phyloP scores from a whole-genome alignment of 2,113 vertebrate species.

The Podilymbus podiceps region DNA sequence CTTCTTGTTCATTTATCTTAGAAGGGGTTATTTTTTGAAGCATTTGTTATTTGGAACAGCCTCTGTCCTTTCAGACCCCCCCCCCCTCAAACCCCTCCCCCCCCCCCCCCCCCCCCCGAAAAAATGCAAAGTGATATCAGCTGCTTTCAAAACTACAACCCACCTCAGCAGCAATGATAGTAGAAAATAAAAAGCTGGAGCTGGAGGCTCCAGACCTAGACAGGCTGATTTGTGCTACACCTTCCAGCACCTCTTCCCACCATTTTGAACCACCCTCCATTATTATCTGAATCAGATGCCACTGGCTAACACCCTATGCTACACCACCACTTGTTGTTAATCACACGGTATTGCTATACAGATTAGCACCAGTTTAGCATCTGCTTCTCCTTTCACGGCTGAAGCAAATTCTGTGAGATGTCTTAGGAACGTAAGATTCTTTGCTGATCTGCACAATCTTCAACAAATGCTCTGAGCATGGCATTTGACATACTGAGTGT shows the following conservation, averaged over 20 bases:
- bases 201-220: background rate
- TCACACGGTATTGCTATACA: rapidly evolving
- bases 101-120: background rate
- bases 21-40: background rate
- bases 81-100: too few species aligned
- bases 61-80: background rate
- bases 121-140: background rate
- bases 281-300: rapidly evolving
- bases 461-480: background rate
- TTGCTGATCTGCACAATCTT: background rate
- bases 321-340: rapidly evolving
- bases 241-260: background rate
- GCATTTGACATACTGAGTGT: background rate
- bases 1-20: background rate
- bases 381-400: background rate
- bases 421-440: background rate
- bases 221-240: too few species aligned
- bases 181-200: background rate
- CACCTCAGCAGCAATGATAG: background rate
- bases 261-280: background rate
- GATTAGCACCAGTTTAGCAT: rapidly evolving
- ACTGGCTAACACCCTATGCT: rapidly evolving
- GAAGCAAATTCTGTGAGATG: background rate
- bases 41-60: background rate
- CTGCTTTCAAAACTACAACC: background rate